Evolutionary conservation across 2,797 vertebrate species (phyloP).

Genomic region (Kryptolebias ocellatus): DNA sequence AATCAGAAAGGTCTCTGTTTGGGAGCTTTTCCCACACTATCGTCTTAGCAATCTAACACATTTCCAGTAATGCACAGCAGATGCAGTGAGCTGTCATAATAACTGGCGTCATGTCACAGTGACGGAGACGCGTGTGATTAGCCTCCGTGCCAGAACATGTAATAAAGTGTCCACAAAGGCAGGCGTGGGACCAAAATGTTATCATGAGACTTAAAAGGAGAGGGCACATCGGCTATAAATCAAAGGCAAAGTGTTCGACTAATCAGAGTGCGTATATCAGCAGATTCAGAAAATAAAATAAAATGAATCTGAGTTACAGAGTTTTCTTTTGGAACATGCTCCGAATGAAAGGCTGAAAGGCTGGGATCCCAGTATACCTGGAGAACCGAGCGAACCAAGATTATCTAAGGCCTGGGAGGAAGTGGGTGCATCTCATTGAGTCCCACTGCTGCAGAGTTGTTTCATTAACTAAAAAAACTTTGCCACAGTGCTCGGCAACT

Average conservation of each 20-base stretch:
- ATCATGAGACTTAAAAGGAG: conserved; percentile 27
- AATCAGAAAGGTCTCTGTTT: conserved; percentile 40
- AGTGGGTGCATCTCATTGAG: not conserved
- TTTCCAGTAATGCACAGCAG: conserved; percentile 63
- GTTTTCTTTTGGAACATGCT: not conserved
- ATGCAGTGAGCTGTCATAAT: conserved; percentile 53
- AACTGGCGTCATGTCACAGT: conserved; percentile 47
- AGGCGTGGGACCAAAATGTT: conserved; percentile 28
- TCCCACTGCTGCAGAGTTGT: too few species aligned
- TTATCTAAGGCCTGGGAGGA: not conserved
- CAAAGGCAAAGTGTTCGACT: conserved; percentile 7
- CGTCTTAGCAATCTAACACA: conserved; percentile 16
- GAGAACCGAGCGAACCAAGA: not conserved
- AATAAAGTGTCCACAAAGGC: conserved; percentile 17
- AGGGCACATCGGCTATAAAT: conserved; percentile 33
- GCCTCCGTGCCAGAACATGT: conserved; percentile 20
- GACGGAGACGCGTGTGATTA: conserved; percentile 44
- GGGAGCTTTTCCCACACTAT: conserved; percentile 48
- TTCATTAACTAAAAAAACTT: too few species aligned
- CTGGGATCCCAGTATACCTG: too few species aligned
- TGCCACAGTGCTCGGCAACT: too few species aligned
- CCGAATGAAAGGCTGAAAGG: not conserved
- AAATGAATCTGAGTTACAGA: not conserved
- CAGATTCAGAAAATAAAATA: conserved; percentile 23
- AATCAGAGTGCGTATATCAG: conserved; percentile 25